phyloP scores from a whole-genome alignment of 2,888 invertebrate genomes.

The Hirtodrosophila confusa region DNA sequence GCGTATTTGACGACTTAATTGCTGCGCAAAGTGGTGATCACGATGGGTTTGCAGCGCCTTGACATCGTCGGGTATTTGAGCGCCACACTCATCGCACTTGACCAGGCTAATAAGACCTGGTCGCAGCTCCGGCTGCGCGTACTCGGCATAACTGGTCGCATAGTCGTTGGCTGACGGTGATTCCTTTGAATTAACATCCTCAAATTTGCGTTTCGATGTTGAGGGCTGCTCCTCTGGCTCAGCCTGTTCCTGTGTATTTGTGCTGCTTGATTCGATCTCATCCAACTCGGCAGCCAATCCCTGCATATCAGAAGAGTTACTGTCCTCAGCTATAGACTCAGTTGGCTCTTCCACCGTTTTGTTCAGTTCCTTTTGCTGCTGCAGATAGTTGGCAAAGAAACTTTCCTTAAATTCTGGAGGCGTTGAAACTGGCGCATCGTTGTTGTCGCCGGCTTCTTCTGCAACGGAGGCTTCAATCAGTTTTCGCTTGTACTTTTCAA shows the following conservation, averaged over 20 bases:
- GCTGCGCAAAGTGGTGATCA: slow-evolving; percentile 90
- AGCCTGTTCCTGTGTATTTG: background rate
- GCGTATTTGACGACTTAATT: slow-evolving; percentile 87
- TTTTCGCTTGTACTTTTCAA: slow-evolving; percentile 53
- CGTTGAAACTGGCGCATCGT: slow-evolving; percentile 20
- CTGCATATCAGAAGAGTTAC: slow-evolving; percentile 46
- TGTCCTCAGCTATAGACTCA: slow-evolving; percentile 3
- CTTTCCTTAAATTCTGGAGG: slow-evolving; percentile 57
- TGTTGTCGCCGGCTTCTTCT: slow-evolving; percentile 5
- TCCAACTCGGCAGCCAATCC: slow-evolving; percentile 59
- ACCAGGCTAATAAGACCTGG: slow-evolving; percentile 60
- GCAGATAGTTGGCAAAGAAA: slow-evolving; percentile 71
- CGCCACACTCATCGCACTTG: slow-evolving; percentile 88
- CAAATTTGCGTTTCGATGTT: slow-evolving; percentile 55
- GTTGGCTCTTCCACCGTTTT: slow-evolving; percentile 1
- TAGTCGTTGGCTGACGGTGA: slow-evolving; percentile 39
- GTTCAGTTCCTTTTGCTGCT: slow-evolving; percentile 38
- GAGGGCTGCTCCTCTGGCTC: slow-evolving; percentile 28
- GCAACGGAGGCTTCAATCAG: slow-evolving; percentile 27
- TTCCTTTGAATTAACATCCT: slow-evolving; percentile 10
- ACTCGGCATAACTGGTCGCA: slow-evolving; percentile 78
- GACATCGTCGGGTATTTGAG: slow-evolving; percentile 85
- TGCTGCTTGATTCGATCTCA: slow-evolving; percentile 45
- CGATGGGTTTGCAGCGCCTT: slow-evolving; percentile 87
- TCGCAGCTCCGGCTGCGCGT: slow-evolving; percentile 64